A percentile compares a stretch with the other conserved stretches of the same genome.
These are phyloP conservation scores for Eupsilia transversa DNA, from an alignment of 2,888 invertebrate species.

Conservation along the genomic window DNA sequence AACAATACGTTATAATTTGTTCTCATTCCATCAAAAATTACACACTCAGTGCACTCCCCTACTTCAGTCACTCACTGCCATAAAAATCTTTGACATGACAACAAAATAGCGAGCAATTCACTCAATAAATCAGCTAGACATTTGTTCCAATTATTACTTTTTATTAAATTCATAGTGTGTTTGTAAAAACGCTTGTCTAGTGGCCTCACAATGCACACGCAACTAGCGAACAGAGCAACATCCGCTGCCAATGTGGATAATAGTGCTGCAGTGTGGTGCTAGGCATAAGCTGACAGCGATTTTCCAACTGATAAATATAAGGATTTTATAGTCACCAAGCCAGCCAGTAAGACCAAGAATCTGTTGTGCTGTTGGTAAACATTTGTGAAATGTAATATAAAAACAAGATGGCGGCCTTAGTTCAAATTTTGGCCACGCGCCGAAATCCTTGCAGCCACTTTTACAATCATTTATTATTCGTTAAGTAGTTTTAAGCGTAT, in stretches of 20 bases:
- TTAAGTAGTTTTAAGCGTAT: background rate
- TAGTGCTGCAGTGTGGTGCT: constrained; percentile 34
- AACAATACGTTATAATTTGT: no score
- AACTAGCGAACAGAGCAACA: constrained; percentile 66
- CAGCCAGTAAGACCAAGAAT: background rate
- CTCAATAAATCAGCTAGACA: constrained; percentile 34
- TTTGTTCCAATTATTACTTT: constrained; percentile 19
- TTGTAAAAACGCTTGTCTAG: constrained; percentile 55
- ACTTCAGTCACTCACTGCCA: constrained; percentile 22
- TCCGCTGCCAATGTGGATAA: constrained; percentile 44
- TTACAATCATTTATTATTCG: background rate
- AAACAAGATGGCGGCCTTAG: background rate
- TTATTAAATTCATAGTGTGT: background rate
- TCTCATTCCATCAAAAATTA: no score
- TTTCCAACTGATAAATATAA: background rate
- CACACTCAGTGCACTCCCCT: background rate
- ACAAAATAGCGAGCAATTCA: constrained; percentile 16
- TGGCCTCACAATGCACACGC: constrained; percentile 67
- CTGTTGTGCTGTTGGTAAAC: background rate
- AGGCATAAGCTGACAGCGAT: constrained; percentile 34
- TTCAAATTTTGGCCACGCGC: background rate
- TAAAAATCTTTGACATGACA: background rate
- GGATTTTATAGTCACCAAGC: background rate
- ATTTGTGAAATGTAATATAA: background rate
- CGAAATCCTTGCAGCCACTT: background rate